Percentiles rank a stretch among this genome's conserved stretches.
Evolutionary conservation across 2,888 invertebrate genomes (phyloP).

Genomic region (Cephus runcator): DNA sequence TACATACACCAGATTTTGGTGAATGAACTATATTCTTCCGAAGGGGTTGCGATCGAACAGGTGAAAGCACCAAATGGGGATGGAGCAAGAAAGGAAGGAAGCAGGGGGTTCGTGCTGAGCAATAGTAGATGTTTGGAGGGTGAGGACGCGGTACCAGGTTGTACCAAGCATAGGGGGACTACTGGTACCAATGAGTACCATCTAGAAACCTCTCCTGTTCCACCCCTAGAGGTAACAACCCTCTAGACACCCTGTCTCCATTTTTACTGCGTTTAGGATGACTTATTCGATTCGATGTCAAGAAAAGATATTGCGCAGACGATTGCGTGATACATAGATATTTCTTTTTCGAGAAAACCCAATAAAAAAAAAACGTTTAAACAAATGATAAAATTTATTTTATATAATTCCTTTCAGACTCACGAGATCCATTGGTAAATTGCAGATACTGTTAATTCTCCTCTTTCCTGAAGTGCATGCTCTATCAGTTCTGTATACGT

Average conservation of each 20-base stretch:
- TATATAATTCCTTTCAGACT: constrained; percentile 66
- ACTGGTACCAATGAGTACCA: constrained; percentile 59
- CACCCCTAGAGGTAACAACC: no score
- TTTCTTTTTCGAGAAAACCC: no score
- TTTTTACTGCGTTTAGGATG: no score
- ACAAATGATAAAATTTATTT: no score
- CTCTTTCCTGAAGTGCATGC: constrained; percentile 85
- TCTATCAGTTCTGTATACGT: constrained; percentile 93
- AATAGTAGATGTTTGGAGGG: constrained; percentile 26
- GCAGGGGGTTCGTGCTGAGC: constrained; percentile 16
- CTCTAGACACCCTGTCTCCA: no score
- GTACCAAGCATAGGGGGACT: constrained; percentile 49
- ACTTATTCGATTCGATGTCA: no score
- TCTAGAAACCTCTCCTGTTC: constrained; percentile 28
- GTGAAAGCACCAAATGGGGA: constrained; percentile 21
- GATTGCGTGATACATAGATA: no score
- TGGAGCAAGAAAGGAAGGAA: constrained; percentile 13
- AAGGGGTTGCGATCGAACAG: constrained; percentile 38
- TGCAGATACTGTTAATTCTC: constrained; percentile 89
- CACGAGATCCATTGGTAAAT: constrained; percentile 96
- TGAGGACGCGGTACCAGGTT: constrained; percentile 50
- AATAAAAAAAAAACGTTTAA: no score
- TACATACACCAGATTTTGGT: neutral
- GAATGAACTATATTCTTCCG: constrained; percentile 21
- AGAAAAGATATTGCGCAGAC: no score